A percentile compares a stretch with the other conserved stretches of the same genome.
These are phyloP conservation scores for Heteromyza rotundicornis DNA, from an alignment of 2,888 invertebrate species.

Conservation along the genomic window DNA sequence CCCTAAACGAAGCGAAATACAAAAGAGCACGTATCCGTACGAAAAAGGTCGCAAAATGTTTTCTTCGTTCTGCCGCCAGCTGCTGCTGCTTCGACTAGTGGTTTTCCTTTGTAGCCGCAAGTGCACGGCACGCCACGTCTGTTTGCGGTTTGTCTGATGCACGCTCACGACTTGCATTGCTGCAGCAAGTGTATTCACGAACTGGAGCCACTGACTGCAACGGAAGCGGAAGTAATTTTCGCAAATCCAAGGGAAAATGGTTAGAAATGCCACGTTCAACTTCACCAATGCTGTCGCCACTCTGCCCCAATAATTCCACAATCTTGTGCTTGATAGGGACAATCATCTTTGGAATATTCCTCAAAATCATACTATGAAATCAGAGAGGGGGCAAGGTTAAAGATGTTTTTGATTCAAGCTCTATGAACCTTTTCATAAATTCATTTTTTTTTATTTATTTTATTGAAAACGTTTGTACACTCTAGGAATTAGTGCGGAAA, in stretches of 20 bases:
- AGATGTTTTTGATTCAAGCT: no score
- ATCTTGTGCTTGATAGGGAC: no score
- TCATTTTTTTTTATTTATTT: no score
- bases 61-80: background rate
- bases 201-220: conserved; percentile 10
- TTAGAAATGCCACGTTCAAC: conserved; percentile 24
- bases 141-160: background rate
- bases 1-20: no score
- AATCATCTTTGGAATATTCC: no score
- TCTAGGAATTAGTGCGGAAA: no score
- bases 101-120: background rate
- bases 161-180: background rate
- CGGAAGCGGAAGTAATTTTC: conserved; percentile 54
- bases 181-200: background rate
- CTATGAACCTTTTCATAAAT: no score
- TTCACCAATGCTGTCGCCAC: no score
- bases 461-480: no score
- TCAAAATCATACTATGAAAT: no score
- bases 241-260: conserved; percentile 43
- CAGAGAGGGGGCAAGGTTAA: no score
- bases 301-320: no score
- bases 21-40: background rate
- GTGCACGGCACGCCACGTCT: background rate
- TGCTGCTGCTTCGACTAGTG: background rate
- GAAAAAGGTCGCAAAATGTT: background rate